Evolutionary conservation across 2,797 vertebrate species (phyloP), one percentile per base, ranked within the genome.

Genomic region (Vespertilio murinus): DNA sequence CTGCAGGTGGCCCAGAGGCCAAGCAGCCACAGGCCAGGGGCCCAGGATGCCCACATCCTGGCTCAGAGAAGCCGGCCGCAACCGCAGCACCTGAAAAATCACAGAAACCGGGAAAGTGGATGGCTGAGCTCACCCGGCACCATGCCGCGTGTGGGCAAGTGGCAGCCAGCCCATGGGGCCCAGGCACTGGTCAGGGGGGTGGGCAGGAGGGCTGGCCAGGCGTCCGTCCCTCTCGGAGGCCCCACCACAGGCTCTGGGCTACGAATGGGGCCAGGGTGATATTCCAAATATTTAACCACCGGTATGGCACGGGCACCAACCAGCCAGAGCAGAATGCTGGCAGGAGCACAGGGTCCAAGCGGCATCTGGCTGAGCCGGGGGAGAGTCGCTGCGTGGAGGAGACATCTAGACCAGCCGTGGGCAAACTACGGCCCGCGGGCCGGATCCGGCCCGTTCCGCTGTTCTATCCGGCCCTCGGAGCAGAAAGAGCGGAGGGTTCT

Each of bases 1-100:
- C 67, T 67, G 11, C 97, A 97, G 84, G 93, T 81, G 0, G 94
- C 94, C 93, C 97, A 0, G 25, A 98, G 65, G 64, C 96, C 85
- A 0, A 80, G 18, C 0, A 98, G 92, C 95, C 96, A 98, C 38
- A 98, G 86, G 0, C 52, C 71, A 0, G 97, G 91, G 77, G 95
- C 91, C 97, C 97, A 98, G 65, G 96, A 88, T 38, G 64, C 93
- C 96, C 93, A 96, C 98, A 98, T 98, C 93, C 81, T 96, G 97
- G 70, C 88, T 90, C 97, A 64, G 88, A 90, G 94, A 77, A 30
- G 67, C 87, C 20, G 4, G 87, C 67, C 28, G 2, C 22, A 30
- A n/a, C 4, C 0, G 69, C 84, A 45, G 88, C 47, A 95, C 96
- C 98, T 98, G 96, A 49, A 95, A 95, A 97, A 74, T 35, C 83